Base-by-base conservation (phyloP, 2,888 invertebrate genomes). In the Oligia strigilis region DNA sequence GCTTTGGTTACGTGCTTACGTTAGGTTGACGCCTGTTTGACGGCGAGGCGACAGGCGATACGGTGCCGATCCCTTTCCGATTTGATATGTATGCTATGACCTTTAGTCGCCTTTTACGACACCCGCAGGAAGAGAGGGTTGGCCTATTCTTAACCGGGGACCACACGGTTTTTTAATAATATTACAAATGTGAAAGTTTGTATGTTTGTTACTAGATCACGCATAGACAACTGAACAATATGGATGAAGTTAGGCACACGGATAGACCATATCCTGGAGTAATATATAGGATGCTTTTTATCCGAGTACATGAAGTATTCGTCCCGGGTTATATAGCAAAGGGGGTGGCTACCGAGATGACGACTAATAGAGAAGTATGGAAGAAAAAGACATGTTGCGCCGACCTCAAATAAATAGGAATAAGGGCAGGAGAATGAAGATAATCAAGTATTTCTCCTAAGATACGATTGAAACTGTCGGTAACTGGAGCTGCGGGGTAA, bases 81-180 rank as follows among this genome's bases (percentile, higher is more conserved):
- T 5, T 40, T 40, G 4, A 40, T 40, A 40, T 4, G 4, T 40
- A 4, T 40, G 4, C 40, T 40, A 40, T 40, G 40, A 40, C 4
- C 40, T 40, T 40, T 4, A 74, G 17, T n/a, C 72, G 43, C 72
- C 72, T 46, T 23, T n/a, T 46, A 46, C 36, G n/a, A 77, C 77
- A 76, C 46, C 43, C 29, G 4, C 0, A 36, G 9, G 13, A 46
- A 55, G 75, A 70, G 36, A 46, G 13, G 29, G 17, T 43, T 43
- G 17, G 43, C 43, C 13, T 65, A 46, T 75, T 77, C 76, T 58
- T 4, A 40, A 19, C 62, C n/a, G n/a, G 40, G 8, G 5, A n/a
- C 60, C 36, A 77, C 76, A 55, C 46, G 43, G 46, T 46, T 69
- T n/a, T n/a, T 14, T 8, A 46, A 1, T 62, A 14, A 62, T 29